Evolutionary conservation across 2,888 invertebrate genomes (phyloP), one percentile per base, ranked within the genome.

Genomic region (Metopia argyrocephala): DNA sequence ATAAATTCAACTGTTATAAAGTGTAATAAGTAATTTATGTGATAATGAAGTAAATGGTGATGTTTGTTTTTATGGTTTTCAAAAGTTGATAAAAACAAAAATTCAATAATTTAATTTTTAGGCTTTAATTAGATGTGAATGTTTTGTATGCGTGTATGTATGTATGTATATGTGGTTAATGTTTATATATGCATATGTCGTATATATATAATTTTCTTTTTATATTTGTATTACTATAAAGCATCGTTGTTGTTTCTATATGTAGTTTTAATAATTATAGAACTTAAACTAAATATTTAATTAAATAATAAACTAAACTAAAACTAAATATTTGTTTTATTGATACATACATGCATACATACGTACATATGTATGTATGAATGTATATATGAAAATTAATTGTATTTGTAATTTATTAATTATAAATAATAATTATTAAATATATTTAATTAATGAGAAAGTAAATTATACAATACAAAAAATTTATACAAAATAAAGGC

Each of bases 401-500:
- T 70, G 48, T 73, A 54, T 64, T 75, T 38, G 45, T 70, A 61
- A 66, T 59, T 56, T 70, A 75, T 46, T 61, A 38, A 68, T 46
- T 64, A 70, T 27, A 57, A 61, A 61, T 54, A 65, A 66, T 70
- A 75, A 54, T 66, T 56, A 66, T 54, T 59, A 54, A 54, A 66
- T 70, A 69, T 71, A 78, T 64, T 76, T n/a, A n/a, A n/a, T n/a
- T n/a, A n/a, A n/a, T n/a, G n/a, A n/a, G n/a, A n/a, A n/a, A n/a
- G 76, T 66, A 50, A 27, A 79, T 31, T 78, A 78, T 73, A 76
- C 73, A 80, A 73, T 82, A 82, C 79, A 82, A 82, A 66, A 76
- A 79, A 74, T 82, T 82, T 82, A 82, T 82, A 82, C 82, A 82
- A n/a, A n/a, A 78, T 81, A 81, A 81, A 81, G 81, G 78, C 78